Base-by-base conservation (phyloP, 2,797 vertebrate species). In the Ceryle rudis region DNA sequence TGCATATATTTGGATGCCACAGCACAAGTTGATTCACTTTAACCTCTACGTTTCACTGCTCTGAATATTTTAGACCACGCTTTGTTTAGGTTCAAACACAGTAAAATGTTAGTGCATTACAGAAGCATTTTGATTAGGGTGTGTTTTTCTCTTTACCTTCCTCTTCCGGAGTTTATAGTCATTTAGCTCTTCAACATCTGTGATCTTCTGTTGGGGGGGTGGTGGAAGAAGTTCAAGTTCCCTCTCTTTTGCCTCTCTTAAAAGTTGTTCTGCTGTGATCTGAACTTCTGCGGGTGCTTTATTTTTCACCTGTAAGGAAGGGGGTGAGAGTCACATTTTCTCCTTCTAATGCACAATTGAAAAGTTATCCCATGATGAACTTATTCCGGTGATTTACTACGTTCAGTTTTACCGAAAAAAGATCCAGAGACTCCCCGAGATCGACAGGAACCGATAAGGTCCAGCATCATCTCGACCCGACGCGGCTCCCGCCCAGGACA, bases 181-280 rank as follows among this genome's bases (percentile, higher is more conserved):
- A 15, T 99, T 99, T 39, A 99, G 96, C 90, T 99, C 99, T 83
- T 99, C 99, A 79, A 99, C 98, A 97, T 99, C 99, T 4, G 99
- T 99, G 98, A 99, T 99, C 98, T 99, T 99, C 98, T 99, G 99
- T 49, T 99, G 99, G 0, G 99, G 99, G 0, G 99, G 99, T 1
- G 99, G 99, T 0, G 99, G 99, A 55, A 99, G 98, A 46, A 99
- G 99, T 78, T 99, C 99, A 1, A 99, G 98, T 39, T 99, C 99
- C 79, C 99, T 97, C 92, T 99, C 99, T 55, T 99, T 99, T 1
- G 99, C 99, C 93, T 99, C 99, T 86, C 99, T 98, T 31, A 99
- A 97, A 23, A 99, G 98, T 97, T 99, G 99, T 89, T 99, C 99
- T 0, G 99, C 99, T 11, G 99, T 99, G 97, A 99, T 99, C 97